Base-by-base conservation (phyloP, 2,888 invertebrate genomes). In the Caradrina kadenii region DNA sequence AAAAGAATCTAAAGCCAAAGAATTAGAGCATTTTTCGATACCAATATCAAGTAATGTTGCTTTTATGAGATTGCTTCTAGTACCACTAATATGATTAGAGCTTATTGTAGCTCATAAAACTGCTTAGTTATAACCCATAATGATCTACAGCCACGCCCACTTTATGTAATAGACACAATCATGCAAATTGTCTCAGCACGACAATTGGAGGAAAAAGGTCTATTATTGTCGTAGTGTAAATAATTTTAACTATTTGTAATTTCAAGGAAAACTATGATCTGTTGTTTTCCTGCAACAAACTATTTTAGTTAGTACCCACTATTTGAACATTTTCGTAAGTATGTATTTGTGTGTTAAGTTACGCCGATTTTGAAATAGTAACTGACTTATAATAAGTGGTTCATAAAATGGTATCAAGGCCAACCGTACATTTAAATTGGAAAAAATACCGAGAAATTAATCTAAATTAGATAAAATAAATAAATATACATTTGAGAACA, bases 61-160 rank as follows among this genome's bases (percentile, higher is more conserved):
- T 39, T 13, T 7, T 17, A 48, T 13, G 0, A 17, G 22, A 17
- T 53, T 54, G 13, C 11, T 4, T 21, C 26, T 48, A 48, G 53
- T 75, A 55, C 35, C 49, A 39, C 35, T 73, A 42, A 56, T 61
- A 56, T 61, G 35, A 59, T 59, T 72, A 22, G 8, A 35, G 52
- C 54, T 76, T 35, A 45, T 42, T 42, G 49, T 39, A 59, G 48
- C 15, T 22, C 21, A 31, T 42, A 21, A 35, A 59, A 55, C 17
- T 31, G 52, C 15, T 39, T 61, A 60, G 61, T 31, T 58, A 69
- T 22, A n/a, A 45, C 17, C 6, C 15, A 45, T 45, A 45, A 17
- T 45, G 15, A 17, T 6, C 45, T 15, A 39, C 13, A 8, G 39
- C 39, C 2, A 39, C 39, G 13, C 39, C 19, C 7, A 67, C 31